These are phyloP conservation scores for Macquaria australasica DNA, from an alignment of 2,113 vertebrate species.

Conservation along the genomic window DNA sequence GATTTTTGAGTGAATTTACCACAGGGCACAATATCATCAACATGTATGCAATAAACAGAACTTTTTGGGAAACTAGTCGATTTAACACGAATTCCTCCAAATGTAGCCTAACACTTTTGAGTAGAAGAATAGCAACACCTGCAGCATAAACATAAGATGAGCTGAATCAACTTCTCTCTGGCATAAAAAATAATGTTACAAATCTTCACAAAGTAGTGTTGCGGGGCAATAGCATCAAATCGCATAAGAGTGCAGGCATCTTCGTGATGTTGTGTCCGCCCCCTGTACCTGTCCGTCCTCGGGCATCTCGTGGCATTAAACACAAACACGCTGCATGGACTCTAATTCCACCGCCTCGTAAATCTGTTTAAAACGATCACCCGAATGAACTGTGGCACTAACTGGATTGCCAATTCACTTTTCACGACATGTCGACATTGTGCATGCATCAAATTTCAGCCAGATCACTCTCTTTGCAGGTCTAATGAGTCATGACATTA, in stretches of 20 bases:
- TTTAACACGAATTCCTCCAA: neutral
- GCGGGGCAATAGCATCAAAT: neutral
- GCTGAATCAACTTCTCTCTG: neutral
- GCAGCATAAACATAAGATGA: neutral
- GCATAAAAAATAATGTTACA: neutral
- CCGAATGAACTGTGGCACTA: constrained; percentile 54
- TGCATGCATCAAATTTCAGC: constrained; percentile 16
- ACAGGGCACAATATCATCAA: neutral
- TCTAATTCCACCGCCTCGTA: neutral
- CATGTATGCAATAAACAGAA: neutral
- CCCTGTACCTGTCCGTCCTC: constrained; percentile 2
- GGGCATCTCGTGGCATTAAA: constrained; percentile 35
- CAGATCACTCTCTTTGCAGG: constrained; percentile 38
- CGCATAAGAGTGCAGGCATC: neutral
- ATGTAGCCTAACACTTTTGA: neutral
- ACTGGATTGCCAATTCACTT: constrained; percentile 34
- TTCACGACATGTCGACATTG: constrained; percentile 27
- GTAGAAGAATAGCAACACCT: neutral
- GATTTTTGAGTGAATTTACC: neutral
- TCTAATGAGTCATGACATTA: constrained; percentile 80
- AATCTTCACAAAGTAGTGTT: neutral
- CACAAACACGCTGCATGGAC: neutral
- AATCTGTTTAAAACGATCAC: constrained; percentile 41
- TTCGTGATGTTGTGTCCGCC: constrained; percentile 22
- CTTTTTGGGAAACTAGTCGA: neutral